Conservation (phyloP, 2,888 invertebrate genomes). For the Limnephilus auricula region DNA sequence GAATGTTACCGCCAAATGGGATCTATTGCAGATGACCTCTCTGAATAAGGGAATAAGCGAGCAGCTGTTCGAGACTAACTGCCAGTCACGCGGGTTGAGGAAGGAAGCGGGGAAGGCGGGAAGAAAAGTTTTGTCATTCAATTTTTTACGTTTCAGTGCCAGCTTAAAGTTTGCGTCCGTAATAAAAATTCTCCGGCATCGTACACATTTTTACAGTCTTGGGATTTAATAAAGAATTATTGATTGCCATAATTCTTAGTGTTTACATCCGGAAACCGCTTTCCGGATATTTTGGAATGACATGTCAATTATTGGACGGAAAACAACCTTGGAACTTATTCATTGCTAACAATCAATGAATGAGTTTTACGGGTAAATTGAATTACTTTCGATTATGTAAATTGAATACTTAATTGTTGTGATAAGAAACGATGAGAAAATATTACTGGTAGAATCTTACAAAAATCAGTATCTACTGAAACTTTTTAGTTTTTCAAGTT, state of each 20-base stretch:
- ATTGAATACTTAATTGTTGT: background rate
- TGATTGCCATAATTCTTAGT: background rate
- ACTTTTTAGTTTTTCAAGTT: too few relatives aligned
- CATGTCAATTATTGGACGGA: conserved; percentile 3
- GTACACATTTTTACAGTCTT: background rate
- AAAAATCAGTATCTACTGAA: background rate
- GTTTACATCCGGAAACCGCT: background rate
- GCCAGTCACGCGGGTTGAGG: background rate
- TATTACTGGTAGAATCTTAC: background rate
- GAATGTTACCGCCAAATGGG: conserved; percentile 37
- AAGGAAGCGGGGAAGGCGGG: background rate
- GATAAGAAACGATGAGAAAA: too few relatives aligned
- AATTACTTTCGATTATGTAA: background rate
- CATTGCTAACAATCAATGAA: background rate
- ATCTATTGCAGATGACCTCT: conserved; percentile 41
- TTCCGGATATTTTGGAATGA: background rate
- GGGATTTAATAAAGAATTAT: conserved; percentile 3
- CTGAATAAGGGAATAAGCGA: conserved; percentile 40
- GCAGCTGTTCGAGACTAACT: conserved; percentile 37
- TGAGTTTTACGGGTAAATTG: background rate
- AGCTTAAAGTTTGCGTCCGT: background rate
- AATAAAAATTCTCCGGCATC: background rate
- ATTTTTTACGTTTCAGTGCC: conserved; percentile 4
- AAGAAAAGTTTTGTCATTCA: background rate
- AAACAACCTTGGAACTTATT: background rate